These are phyloP conservation scores for Xylocampa areola DNA, from an alignment of 2,888 invertebrate species.

Conservation along the genomic window DNA sequence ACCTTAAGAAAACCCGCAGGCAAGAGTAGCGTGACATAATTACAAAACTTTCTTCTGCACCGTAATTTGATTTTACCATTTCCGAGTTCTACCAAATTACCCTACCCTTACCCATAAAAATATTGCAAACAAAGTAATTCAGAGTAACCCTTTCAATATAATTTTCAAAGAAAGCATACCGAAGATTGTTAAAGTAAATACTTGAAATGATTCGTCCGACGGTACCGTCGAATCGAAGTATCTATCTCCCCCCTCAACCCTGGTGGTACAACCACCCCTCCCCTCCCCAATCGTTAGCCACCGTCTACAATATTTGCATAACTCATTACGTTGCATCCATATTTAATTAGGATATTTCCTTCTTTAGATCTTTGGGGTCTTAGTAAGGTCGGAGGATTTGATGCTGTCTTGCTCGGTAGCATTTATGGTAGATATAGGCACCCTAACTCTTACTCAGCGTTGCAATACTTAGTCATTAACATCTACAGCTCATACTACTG, in stretches of 20 bases:
- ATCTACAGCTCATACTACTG: no score
- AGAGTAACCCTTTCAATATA: conserved; percentile 65
- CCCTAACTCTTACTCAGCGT: neutral
- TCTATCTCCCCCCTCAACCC: conserved; percentile 53
- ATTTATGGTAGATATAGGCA: no score
- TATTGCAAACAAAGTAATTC: conserved; percentile 60
- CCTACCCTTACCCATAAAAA: conserved; percentile 52
- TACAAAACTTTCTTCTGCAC: conserved; percentile 42
- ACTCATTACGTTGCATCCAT: conserved; percentile 88
- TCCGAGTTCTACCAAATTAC: conserved; percentile 32
- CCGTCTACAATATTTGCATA: conserved; percentile 86
- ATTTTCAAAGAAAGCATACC: conserved; percentile 67
- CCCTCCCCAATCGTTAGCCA: conserved; percentile 74
- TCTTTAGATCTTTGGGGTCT: conserved; percentile 64
- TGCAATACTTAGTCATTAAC: no score
- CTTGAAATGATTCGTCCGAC: conserved; percentile 72
- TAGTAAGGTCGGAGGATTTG: conserved; percentile 54
- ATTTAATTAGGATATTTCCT: conserved; percentile 88
- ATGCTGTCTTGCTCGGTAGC: conserved; percentile 17
- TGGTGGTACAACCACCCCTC: conserved; percentile 18
- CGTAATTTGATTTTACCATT: conserved; percentile 41
- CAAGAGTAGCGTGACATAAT: conserved; percentile 26
- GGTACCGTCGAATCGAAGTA: conserved; percentile 64
- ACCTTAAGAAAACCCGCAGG: neutral
- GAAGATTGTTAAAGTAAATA: conserved; percentile 69